These are phyloP conservation scores for Thaumatotibia leucotreta DNA, from an alignment of 1,140 invertebrate genomes.

Conservation along the genomic window DNA sequence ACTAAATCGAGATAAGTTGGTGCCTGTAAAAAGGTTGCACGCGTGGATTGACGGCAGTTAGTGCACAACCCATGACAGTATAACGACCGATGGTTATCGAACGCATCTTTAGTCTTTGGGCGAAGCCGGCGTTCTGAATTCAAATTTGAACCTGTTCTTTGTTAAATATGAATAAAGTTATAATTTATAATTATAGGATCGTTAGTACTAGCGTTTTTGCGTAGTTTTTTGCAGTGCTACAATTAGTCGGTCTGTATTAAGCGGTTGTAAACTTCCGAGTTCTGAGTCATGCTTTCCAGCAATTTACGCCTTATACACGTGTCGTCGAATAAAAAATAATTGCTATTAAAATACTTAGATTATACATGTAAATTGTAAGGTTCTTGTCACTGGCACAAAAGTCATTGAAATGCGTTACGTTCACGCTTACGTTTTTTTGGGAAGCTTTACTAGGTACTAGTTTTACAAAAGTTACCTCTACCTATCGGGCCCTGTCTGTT, in stretches of 20 bases:
- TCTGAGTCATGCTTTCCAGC: not conserved
- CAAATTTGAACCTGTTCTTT: slow-evolving; percentile 1
- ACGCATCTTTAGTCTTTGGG: slow-evolving; percentile 5
- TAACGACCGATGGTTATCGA: slow-evolving; percentile 67
- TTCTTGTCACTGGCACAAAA: too few species aligned
- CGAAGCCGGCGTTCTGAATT: not conserved
- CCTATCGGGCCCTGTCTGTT: too few species aligned
- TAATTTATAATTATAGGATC: slow-evolving; percentile 4
- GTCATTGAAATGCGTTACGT: too few species aligned
- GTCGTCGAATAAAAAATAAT: not conserved
- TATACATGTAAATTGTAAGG: too few species aligned
- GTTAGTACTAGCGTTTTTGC: not conserved
- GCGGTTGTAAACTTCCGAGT: not conserved
- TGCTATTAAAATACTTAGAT: too few species aligned
- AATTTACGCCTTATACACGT: not conserved
- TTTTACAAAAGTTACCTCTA: too few species aligned
- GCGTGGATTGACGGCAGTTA: slow-evolving; percentile 61
- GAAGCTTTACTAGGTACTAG: too few species aligned
- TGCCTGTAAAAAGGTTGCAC: slow-evolving; percentile 52
- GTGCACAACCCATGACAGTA: slow-evolving; percentile 59
- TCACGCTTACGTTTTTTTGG: too few species aligned
- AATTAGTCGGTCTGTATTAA: not conserved
- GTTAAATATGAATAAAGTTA: slow-evolving; percentile 5
- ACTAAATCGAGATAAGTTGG: not conserved
- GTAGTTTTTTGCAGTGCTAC: not conserved